These are phyloP conservation scores for Pygocentrus nattereri DNA, from an alignment of 2,797 vertebrate genomes.

Conservation along the genomic window DNA sequence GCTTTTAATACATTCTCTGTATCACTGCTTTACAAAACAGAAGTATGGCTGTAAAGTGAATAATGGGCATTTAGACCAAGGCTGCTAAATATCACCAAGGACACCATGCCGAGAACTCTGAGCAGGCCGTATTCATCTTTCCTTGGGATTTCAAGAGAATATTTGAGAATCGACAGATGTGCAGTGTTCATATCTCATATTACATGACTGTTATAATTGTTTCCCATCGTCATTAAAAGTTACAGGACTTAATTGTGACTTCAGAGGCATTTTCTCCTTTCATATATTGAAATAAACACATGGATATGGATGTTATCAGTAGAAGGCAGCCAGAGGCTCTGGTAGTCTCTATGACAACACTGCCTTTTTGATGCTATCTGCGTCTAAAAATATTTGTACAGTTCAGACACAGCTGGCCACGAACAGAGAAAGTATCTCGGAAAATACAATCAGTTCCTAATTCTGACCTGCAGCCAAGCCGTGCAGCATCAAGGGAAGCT, in stretches of 20 bases:
- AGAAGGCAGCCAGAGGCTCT: not conserved
- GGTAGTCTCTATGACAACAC: conserved; percentile 18
- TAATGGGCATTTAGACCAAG: not conserved
- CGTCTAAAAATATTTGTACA: conserved; percentile 1
- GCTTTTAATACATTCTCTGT: not conserved
- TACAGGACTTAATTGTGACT: not conserved
- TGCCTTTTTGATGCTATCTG: conserved; percentile 4
- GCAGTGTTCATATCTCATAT: not conserved
- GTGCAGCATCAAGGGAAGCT: not conserved
- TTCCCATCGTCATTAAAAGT: not conserved
- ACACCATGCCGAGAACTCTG: not conserved
- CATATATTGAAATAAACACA: not conserved
- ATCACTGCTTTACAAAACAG: not conserved
- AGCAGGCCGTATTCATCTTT: not conserved
- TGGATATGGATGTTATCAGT: not conserved
- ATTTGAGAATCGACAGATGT: not conserved
- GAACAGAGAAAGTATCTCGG: no score
- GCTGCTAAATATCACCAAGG: not conserved
- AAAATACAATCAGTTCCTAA: not conserved
- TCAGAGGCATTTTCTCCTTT: not conserved
- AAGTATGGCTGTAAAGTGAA: not conserved
- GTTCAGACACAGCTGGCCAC: not conserved
- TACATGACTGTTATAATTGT: not conserved
- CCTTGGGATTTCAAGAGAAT: not conserved
- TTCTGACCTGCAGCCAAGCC: not conserved